Base-by-base conservation (phyloP, 1,140 invertebrate species). In the Sarcophaga peregrina region DNA sequence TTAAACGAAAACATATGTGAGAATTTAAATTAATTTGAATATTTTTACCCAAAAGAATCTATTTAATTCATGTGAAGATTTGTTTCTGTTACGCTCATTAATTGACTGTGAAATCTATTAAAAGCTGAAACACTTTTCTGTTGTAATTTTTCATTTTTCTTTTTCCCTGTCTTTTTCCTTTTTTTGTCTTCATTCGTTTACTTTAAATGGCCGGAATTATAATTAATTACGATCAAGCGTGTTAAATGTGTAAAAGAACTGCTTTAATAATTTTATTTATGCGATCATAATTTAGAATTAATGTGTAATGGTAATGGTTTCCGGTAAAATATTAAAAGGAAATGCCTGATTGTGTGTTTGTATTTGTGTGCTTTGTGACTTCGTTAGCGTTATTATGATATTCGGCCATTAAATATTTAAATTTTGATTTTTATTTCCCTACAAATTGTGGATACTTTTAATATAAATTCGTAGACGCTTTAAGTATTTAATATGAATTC, bases 271-370 rank as follows among this genome's bases (percentile, higher is more conserved):
- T 68, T 68, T 68, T 68, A 68, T 68, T 68, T 68, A 68, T 68
- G 62, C 17, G 62, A 68, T 68, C 62, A 68, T 68, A 68, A 68
- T 68, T 68, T 68, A 68, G 62, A 68, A 68, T 25, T 68, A 68
- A n/a, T n/a, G n/a, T 68, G 62, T 20, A 68, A 68, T 20, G 17
- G n/a, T 20, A 68, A 68, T 68, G 25, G 62, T 68, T 68, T 68
- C 62, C 62, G 62, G 62, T 68, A 20, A n/a, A 68, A 68, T 20
- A 20, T 25, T 52, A 52, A 52, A 52, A 15, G 62, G 17, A 68
- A 68, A 68, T 9, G 62, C 20, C n/a, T 20, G 62, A 20, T 20
- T 68, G 17, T 68, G 17, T 68, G 17, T n/a, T 58, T n/a, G 54
- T 58, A n/a, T 54, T 54, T 54, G n/a, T n/a, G n/a, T n/a, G n/a